Conservation (phyloP, 2,797 vertebrate species). For the Phataginus tetradactyla region DNA sequence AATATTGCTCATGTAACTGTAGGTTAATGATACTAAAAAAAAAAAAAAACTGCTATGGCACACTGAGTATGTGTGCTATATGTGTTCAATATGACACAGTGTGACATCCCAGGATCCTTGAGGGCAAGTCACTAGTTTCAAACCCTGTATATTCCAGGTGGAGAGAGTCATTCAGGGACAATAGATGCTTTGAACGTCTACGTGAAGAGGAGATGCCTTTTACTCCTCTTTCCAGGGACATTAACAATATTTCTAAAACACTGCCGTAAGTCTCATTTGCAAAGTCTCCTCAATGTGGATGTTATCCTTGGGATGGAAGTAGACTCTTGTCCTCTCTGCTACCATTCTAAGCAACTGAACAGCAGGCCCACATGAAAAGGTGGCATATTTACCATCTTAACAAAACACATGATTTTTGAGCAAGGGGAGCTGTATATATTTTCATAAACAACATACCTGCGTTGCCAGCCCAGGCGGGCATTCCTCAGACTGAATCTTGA, state of each 20-base stretch:
- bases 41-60: no score
- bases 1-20: no score
- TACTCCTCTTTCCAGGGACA: background rate
- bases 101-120: no score
- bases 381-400: background rate
- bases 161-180: background rate
- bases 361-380: background rate
- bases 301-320: background rate
- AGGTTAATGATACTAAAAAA: no score
- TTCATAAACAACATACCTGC: background rate
- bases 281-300: background rate
- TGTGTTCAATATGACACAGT: no score
- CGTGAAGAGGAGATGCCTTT: background rate
- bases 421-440: background rate
- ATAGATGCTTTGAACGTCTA: background rate
- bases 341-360: background rate
- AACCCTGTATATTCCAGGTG: background rate
- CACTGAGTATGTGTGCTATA: no score
- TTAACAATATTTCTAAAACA: background rate
- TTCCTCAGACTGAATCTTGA: background rate
- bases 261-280: conserved; percentile 24
- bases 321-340: background rate
- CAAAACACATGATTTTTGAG: conserved; percentile 5
- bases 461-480: background rate
- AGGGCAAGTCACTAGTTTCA: background rate